These are phyloP conservation scores for Agapornis roseicollis DNA, from an alignment of 2,113 vertebrate species.

Conservation along the genomic window DNA sequence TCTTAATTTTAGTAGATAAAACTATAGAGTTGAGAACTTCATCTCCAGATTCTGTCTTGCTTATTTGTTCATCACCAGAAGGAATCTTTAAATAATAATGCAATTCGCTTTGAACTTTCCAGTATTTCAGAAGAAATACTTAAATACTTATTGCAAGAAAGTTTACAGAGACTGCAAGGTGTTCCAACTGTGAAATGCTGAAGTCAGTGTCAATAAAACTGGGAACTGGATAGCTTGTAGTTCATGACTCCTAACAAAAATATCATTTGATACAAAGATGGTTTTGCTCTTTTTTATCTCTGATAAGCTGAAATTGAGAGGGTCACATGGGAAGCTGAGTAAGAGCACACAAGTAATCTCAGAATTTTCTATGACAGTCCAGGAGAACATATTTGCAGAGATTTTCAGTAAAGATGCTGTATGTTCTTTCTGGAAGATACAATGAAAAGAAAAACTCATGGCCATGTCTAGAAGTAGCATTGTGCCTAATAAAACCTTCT, in stretches of 20 bases:
- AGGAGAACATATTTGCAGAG: neutral
- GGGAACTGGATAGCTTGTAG: neutral
- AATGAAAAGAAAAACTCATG: neutral
- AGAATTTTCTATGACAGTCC: neutral
- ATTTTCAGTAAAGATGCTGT: neutral
- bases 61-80: neutral
- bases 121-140: neutral
- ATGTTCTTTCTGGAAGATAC: neutral
- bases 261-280: neutral
- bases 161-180: neutral
- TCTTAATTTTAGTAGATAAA: neutral
- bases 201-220: neutral
- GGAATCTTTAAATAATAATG: neutral
- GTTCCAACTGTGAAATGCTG: neutral
- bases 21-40: neutral
- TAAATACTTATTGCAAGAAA: neutral
- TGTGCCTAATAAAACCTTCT: neutral
- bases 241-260: conserved; percentile 8
- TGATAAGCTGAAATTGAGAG: neutral
- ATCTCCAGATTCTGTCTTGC: neutral
- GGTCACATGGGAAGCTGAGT: neutral
- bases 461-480: neutral
- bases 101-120: neutral
- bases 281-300: neutral
- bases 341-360: neutral